Conservation (phyloP, 2,797 vertebrate genomes). For the Mus caroli region DNA sequence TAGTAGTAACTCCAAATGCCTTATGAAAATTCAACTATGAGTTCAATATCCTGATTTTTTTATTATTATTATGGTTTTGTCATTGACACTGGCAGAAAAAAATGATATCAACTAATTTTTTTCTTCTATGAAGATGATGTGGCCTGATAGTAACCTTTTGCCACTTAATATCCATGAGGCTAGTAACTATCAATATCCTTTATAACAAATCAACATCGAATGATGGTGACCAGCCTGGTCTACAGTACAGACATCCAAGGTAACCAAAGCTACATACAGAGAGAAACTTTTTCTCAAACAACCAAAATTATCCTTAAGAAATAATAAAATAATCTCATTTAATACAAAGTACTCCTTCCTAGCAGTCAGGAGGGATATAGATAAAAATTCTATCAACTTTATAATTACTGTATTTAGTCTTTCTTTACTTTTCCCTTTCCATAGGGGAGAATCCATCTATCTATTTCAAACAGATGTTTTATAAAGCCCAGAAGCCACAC, state of each 20-base stretch:
- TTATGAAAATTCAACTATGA: background rate
- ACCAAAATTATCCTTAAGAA: background rate
- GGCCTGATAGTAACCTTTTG: background rate
- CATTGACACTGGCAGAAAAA: background rate
- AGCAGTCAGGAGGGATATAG: constrained; percentile 22
- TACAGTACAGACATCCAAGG: background rate
- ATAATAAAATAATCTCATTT: constrained; percentile 33
- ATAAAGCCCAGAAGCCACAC: background rate
- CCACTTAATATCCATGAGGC: background rate
- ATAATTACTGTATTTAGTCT: constrained; percentile 73
- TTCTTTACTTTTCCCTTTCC: constrained; percentile 73
- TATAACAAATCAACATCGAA: background rate
- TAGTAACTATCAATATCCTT: background rate
- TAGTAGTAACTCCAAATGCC: background rate
- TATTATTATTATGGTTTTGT: background rate
- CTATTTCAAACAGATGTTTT: constrained; percentile 68
- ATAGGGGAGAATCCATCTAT: constrained; percentile 10
- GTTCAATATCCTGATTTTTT: background rate
- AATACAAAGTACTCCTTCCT: background rate
- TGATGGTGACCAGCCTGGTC: background rate
- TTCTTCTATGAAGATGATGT: background rate
- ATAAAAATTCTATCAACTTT: constrained; percentile 54
- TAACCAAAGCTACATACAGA: background rate
- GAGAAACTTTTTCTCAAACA: background rate
- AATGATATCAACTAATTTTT: background rate